Evolutionary conservation across 2,888 invertebrate genomes (phyloP), one percentile per base, ranked within the genome.

Genomic region (Nymphalis urticae): DNA sequence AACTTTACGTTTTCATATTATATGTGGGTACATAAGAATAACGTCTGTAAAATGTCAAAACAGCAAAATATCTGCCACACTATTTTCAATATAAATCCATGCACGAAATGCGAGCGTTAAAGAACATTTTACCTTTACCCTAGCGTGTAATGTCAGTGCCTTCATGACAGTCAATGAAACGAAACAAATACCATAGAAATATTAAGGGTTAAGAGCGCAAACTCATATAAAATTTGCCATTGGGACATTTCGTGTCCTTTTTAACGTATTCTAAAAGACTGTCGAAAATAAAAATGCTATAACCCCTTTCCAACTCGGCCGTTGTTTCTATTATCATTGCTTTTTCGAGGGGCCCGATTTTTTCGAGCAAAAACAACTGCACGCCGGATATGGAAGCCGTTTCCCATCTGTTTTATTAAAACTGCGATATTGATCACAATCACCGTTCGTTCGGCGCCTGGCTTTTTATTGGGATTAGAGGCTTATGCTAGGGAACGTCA

Each of bases 241-340:
- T 75, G 77, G 80, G 79, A 81, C 80, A 79, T 81, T 82, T 79
- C 78, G 74, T 80, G 80, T 83, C 85, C 84, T 83, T 87, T 87
- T 88, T 85, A 87, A 87, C 85, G 72, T 66, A 60, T 86, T 86
- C 85, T 73, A 74, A 75, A 77, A 75, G 75, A 74, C 71, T 75
- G 82, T 81, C 83, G 78, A 83, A 87, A 89, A 89, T 88, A 88
- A 89, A 90, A 88, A 86, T 81, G 85, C 82, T 80, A 86, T 87
- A 90, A 89, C 90, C 90, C 90, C 87, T 90, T 82, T 63, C 80
- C 80, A 82, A 76, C 80, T 82, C 82, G 84, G 80, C 85, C 85
- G 87, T 89, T 89, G 88, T 88, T 89, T 91, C 89, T 90, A 89
- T 90, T 90, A 91, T 90, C 89, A 88, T 85, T 85, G 88, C 82